phyloP scores from a whole-genome alignment of 2,888 invertebrate genomes.

The Spisula subtruncata region DNA sequence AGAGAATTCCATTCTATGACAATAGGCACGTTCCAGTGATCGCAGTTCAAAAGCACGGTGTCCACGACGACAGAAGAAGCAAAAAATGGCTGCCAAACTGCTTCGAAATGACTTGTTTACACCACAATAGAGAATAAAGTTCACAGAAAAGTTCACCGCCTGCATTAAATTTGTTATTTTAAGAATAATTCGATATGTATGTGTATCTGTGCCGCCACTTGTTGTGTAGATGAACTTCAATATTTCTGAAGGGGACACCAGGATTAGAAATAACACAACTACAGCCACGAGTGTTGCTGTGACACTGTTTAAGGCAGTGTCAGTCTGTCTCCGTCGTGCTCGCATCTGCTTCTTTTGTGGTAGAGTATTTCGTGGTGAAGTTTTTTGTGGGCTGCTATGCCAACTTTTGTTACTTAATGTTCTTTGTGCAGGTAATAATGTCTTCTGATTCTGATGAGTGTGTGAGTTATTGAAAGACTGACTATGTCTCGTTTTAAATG shows the following conservation, averaged over 20 bases:
- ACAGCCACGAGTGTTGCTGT: constrained; percentile 86
- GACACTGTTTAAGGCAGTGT: constrained; percentile 84
- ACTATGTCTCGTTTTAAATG: constrained; percentile 22
- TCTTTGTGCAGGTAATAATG: not conserved
- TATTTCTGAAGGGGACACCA: constrained; percentile 86
- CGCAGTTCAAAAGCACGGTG: constrained; percentile 50
- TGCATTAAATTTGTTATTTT: constrained; percentile 85
- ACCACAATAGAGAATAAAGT: constrained; percentile 96
- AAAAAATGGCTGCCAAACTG: constrained; percentile 83
- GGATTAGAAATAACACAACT: constrained; percentile 84
- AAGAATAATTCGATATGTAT: constrained; percentile 68
- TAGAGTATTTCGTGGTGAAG: constrained; percentile 39
- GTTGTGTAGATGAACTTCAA: constrained; percentile 82
- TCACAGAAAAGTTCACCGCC: constrained; percentile 89
- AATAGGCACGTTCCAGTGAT: constrained; percentile 67
- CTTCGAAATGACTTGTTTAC: constrained; percentile 97
- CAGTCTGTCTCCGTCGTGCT: constrained; percentile 72
- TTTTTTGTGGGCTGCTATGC: constrained; percentile 55
- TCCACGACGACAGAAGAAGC: constrained; percentile 69
- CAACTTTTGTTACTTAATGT: constrained; percentile 47
- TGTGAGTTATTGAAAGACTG: constrained; percentile 9
- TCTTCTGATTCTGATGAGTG: constrained; percentile 6
- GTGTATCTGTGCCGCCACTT: constrained; percentile 59
- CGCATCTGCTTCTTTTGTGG: constrained; percentile 66
- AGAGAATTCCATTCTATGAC: constrained; percentile 66